phyloP scores from a whole-genome alignment of 2,113 vertebrate species.

The Nibea albiflora region DNA sequence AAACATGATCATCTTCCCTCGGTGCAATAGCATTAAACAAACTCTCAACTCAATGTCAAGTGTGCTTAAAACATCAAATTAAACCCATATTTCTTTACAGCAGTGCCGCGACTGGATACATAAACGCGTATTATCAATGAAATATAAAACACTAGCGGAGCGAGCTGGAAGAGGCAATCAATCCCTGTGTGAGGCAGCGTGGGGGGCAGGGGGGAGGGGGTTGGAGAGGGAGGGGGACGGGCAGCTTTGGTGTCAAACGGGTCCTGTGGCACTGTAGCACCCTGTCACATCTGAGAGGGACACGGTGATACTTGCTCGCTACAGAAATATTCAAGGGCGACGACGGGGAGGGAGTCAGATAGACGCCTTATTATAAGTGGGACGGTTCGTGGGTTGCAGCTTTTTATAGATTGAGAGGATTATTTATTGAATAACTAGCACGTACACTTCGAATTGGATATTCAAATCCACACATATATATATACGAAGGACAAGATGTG shows the following conservation, averaged over 20 bases:
- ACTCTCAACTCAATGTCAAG: slow-evolving; percentile 44
- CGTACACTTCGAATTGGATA: neutral
- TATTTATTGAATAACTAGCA: neutral
- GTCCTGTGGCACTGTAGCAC: slow-evolving; percentile 55
- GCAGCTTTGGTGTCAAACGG: slow-evolving; percentile 43
- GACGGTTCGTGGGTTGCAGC: neutral
- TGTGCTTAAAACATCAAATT: slow-evolving; percentile 49
- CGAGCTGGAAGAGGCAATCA: slow-evolving; percentile 54
- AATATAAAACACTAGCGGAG: slow-evolving; percentile 35
- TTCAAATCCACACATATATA: neutral
- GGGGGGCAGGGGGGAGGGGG: too few species aligned
- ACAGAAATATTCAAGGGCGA: slow-evolving; percentile 32
- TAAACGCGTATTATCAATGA: slow-evolving; percentile 34
- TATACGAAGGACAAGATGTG: neutral
- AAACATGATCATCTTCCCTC: slow-evolving; percentile 37
- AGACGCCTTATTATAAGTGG: neutral
- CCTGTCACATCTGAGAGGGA: slow-evolving; percentile 48
- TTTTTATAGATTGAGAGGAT: neutral
- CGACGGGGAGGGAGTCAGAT: neutral
- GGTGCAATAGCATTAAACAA: slow-evolving; percentile 1
- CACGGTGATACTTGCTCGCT: neutral
- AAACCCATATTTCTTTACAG: slow-evolving; percentile 60
- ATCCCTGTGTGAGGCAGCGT: slow-evolving; percentile 25
- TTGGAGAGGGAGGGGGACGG: neutral
- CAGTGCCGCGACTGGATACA: slow-evolving; percentile 9